Evolutionary conservation across 2,888 invertebrate genomes (phyloP), one percentile per base, ranked within the genome.

Genomic region (Timema podura): DNA sequence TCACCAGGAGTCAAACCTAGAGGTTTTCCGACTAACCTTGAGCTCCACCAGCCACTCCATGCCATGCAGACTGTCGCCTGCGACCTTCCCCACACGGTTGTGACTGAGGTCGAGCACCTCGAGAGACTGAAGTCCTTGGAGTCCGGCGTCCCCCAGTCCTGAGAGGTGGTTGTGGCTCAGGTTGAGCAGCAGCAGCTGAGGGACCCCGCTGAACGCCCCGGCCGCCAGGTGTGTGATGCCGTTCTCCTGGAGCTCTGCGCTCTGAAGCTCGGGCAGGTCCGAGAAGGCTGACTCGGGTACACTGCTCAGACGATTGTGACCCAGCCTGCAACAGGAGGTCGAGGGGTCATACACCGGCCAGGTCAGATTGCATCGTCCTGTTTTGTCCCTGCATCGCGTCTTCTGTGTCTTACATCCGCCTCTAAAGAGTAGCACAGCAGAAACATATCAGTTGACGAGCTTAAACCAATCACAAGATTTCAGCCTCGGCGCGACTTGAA

Each of bases 21-120:
- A 30, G 30, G 30, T 30, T 30, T 30, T 30, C 30, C 30, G 30
- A 30, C 30, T 30, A 30, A 85, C 85, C 84, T 91, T 91, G 6
- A 95, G 80, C 79, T 95, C 94, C 0, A 95, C 92, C 68, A 95
- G 82, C 90, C 94, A 93, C 79, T 92, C 92, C 85, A 95, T 88
- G 68, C 88, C 86, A 73, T 89, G 87, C 75, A 92, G 85, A 74
- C 87, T 88, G n/a, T 88, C 85, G 70, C 82, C 82, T 48, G 83
- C 81, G 51, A 95, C 85, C 76, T 86, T 86, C 44, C 86, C 84
- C 45, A 95, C 82, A 72, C 86, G 87, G 79, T 96, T 96, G 75
- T 89, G 88, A 78, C 93, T 94, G 71, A 95, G 80, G 79, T 96
- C 95, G 65, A 96, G 80, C 7, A 95, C 91, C 82, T 95, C 95